Base-by-base conservation (phyloP, 37 sponge, comb jelly and placozoan species). In the Hormiphora californensis region DNA sequence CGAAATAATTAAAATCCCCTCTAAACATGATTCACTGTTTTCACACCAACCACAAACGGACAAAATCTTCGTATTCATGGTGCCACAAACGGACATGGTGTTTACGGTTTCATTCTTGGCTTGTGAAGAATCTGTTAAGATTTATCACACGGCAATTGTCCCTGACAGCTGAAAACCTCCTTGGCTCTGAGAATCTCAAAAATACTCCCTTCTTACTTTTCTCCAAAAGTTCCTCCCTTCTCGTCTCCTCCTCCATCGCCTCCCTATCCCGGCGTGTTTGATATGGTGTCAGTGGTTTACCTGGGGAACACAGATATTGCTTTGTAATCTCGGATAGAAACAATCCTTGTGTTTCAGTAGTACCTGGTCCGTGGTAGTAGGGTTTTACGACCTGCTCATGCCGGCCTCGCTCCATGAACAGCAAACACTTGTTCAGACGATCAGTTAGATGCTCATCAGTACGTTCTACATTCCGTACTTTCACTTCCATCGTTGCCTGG, bases 271-370 rank as follows among this genome's bases (percentile, higher is more conserved):
- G 19, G 3, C 81, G 41, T 19, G 44, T 73, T 43, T 73, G 36
- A 33, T 73, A 73, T 11, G 81, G 81, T 32, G 81, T 73, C 43
- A 73, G 81, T 28, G 81, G 81, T 40, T 73, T 73, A 3, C 81
- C 81, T 73, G 46, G 37, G 9, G 35, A 5, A 15, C 53, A 17
- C 53, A 9, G 53, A 9, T 49, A 49, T 49, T 17, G 15, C 15
- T 17, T 49, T 15, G 12, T 17, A 9, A 17, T 9, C 15, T 49
- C 15, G 12, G 15, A 49, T 17, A 49, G 53, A 49, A 17, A 15
- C 15, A 15, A 9, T 17, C 53, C 53, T n/a, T n/a, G n/a, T n/a
- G n/a, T n/a, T n/a, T n/a, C n/a, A n/a, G n/a, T n/a, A n/a, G n/a
- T 4, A 73, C 81, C 81, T 7, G 81, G 81, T 21, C 28, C 81